phyloP scores from a whole-genome alignment of 2,797 vertebrate species.

The Hapalemur alaotrensis region DNA sequence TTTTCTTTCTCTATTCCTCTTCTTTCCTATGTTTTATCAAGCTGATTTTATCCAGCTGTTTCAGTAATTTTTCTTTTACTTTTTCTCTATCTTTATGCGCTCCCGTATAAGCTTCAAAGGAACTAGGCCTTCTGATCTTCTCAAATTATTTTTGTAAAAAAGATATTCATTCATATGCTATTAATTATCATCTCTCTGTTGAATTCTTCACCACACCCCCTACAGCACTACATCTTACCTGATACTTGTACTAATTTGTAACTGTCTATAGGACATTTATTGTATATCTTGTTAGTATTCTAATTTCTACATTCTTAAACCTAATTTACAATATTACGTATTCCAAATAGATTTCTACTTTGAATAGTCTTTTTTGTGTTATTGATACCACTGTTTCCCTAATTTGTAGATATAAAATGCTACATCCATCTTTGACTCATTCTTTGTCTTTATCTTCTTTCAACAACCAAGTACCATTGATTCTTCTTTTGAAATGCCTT shows the following conservation, averaged over 20 bases:
- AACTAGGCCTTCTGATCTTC: neutral
- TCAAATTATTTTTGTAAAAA: neutral
- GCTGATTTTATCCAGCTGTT: neutral
- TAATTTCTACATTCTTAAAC: neutral
- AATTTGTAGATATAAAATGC: neutral
- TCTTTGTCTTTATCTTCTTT: neutral
- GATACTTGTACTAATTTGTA: neutral
- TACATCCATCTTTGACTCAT: neutral
- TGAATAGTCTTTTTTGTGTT: neutral
- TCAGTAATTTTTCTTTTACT: neutral
- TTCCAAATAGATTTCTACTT: neutral
- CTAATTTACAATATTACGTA: neutral
- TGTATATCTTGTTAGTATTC: neutral
- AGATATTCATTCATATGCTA: neutral
- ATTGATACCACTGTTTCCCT: neutral
- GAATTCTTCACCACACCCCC: neutral
- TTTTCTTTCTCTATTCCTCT: neutral
- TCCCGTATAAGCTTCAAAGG: neutral
- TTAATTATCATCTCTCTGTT: neutral
- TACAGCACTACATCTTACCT: neutral
- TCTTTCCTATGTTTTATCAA: neutral
- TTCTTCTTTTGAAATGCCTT: neutral
- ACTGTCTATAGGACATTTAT: neutral
- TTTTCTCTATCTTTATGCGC: neutral
- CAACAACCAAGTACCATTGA: neutral